These are phyloP conservation scores for Xyliphius kryptos DNA, from an alignment of 2,113 vertebrate genomes.

Conservation along the genomic window DNA sequence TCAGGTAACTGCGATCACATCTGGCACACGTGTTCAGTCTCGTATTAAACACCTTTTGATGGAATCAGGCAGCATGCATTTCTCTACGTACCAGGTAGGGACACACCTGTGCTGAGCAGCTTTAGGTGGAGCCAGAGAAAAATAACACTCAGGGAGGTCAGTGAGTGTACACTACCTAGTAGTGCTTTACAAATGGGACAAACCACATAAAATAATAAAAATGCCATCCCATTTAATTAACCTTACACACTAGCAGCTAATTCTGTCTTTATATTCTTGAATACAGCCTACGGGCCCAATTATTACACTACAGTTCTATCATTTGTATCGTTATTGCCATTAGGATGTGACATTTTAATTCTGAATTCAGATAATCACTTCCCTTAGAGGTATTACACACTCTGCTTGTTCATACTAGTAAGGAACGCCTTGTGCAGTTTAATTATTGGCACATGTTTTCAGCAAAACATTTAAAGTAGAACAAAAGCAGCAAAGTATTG, in stretches of 20 bases:
- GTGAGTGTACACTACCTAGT: background rate
- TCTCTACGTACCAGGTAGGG: conserved; percentile 20
- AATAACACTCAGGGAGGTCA: background rate
- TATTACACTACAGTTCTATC: background rate
- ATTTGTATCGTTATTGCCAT: background rate
- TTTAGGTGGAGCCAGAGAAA: conserved; percentile 36
- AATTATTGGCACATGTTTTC: conserved; percentile 4
- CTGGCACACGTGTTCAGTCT: conserved; percentile 9
- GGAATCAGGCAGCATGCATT: conserved; percentile 15
- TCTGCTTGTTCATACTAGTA: conserved; percentile 3
- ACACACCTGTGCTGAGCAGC: conserved; percentile 38
- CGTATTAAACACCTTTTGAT: conserved; percentile 22
- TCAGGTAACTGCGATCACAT: conserved; percentile 24
- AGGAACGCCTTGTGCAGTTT: background rate
- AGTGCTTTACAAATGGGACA: conserved; percentile 3
- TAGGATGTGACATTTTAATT: background rate
- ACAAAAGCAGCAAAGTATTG: background rate
- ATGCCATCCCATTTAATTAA: background rate
- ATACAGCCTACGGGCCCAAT: background rate
- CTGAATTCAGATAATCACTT: background rate
- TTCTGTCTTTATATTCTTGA: background rate
- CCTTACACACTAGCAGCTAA: no score
- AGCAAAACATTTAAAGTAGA: conserved; percentile 7
- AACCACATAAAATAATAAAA: background rate
- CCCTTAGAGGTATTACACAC: background rate